A percentile compares a stretch with the other conserved stretches of the same genome.
phyloP scores from a whole-genome alignment of 2,797 vertebrate genomes.

The Pipistrellus pipistrellus region DNA sequence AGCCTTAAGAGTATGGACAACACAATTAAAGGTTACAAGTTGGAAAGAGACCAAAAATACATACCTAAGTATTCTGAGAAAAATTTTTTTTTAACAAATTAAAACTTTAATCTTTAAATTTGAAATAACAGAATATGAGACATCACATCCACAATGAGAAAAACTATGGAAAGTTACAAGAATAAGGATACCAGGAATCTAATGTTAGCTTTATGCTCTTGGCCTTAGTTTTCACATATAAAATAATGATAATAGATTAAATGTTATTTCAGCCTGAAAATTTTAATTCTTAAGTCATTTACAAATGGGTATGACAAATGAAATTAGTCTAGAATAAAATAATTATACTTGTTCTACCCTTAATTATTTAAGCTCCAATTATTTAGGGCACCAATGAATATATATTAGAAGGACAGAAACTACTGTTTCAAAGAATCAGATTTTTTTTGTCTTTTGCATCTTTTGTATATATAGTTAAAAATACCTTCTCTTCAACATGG shows the following conservation, averaged over 20 bases:
- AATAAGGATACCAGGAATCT: not conserved
- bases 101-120: slow-evolving; percentile 21
- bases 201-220: not conserved
- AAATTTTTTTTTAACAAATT: not conserved
- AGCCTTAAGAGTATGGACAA: not conserved
- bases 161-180: not conserved
- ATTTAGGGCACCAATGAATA: slow-evolving; percentile 25
- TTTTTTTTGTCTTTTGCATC: not conserved
- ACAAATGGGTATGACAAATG: not conserved
- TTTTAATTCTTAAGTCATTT: slow-evolving; percentile 3
- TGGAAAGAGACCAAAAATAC: slow-evolving; percentile 7
- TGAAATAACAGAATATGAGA: not conserved
- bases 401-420: not conserved
- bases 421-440: slow-evolving; percentile 18
- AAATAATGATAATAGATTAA: not conserved
- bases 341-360: not conserved
- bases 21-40: not conserved
- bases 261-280: slow-evolving; percentile 39
- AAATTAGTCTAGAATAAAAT: not conserved
- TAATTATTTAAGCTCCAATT: slow-evolving; percentile 32
- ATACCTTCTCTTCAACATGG: slow-evolving; percentile 29
- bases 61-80: not conserved
- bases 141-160: not conserved
- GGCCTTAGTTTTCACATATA: not conserved
- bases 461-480: not conserved